Evolutionary conservation across 2,888 invertebrate genomes (phyloP).

Genomic region (Hyles lineata): DNA sequence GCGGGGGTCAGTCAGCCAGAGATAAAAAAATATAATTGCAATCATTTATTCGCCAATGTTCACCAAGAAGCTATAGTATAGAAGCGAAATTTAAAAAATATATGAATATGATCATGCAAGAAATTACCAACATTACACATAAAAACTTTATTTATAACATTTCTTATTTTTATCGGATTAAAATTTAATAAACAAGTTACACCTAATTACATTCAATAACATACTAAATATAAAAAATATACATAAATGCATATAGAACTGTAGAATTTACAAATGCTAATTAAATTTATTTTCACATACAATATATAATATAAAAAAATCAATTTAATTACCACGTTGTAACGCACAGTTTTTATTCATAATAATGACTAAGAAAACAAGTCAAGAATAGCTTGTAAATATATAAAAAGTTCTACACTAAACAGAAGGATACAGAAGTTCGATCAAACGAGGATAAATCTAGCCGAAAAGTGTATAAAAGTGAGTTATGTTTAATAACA

Average conservation of each 20-base stretch:
- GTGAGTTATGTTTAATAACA: too few relatives aligned
- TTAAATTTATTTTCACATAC: neutral
- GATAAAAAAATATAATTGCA: neutral
- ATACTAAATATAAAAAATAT: neutral
- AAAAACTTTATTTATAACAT: constrained; percentile 7
- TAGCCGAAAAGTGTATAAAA: neutral
- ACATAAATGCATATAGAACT: neutral
- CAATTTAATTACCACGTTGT: neutral
- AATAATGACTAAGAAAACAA: too few relatives aligned
- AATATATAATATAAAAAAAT: neutral
- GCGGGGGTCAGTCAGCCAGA: constrained; percentile 9
- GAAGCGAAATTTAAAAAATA: neutral
- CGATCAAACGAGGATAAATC: neutral
- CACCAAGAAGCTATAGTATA: constrained; percentile 6
- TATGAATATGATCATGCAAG: constrained; percentile 32
- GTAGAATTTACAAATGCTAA: neutral
- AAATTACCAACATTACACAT: constrained; percentile 35
- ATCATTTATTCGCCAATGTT: neutral
- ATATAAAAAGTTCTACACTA: too few relatives aligned
- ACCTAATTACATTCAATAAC: neutral
- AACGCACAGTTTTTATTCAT: too few relatives aligned
- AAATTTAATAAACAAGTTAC: neutral
- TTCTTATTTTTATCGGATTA: neutral
- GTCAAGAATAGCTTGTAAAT: too few relatives aligned
- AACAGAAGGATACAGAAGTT: too few relatives aligned